Conservation (phyloP, 23 tunicate species). For the Clavelina lepadiformis region DNA sequence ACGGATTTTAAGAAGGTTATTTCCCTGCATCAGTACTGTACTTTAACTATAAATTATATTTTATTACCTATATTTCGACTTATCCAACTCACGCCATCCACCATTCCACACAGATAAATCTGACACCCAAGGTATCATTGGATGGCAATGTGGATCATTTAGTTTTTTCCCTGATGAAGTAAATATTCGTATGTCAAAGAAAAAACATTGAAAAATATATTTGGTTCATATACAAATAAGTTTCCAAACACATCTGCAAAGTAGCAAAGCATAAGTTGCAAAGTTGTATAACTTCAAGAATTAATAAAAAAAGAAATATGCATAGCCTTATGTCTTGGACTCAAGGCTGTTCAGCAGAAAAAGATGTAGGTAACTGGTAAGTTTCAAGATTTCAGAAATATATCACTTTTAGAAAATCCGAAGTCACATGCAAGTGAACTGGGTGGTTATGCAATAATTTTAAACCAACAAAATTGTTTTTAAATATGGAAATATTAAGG, state of each 20-base stretch:
- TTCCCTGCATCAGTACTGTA: not conserved
- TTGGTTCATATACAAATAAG: not conserved
- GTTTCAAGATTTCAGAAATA: too few species aligned
- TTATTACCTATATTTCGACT: constrained; percentile 78
- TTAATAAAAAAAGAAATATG: too few species aligned
- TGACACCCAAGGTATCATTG: constrained; percentile 91
- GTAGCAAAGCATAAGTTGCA: not conserved
- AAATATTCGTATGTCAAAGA: not conserved
- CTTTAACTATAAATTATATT: not conserved
- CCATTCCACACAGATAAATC: constrained; percentile 33
- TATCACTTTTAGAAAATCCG: too few species aligned
- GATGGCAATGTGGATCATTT: constrained; percentile 75
- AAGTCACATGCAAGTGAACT: too few species aligned
- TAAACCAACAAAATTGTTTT: too few species aligned
- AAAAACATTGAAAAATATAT: not conserved
- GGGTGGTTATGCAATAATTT: too few species aligned
- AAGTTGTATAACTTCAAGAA: too few species aligned
- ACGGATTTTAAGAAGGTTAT: not conserved
- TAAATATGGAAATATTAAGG: too few species aligned
- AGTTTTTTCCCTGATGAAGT: constrained; percentile 40
- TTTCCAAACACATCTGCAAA: not conserved
- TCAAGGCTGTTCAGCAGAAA: too few species aligned
- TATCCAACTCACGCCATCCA: constrained; percentile 79
- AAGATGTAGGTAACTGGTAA: too few species aligned
- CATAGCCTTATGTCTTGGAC: too few species aligned